These are phyloP conservation scores for Arenicola marina DNA, from an alignment of 2,888 invertebrate genomes.

Conservation along the genomic window DNA sequence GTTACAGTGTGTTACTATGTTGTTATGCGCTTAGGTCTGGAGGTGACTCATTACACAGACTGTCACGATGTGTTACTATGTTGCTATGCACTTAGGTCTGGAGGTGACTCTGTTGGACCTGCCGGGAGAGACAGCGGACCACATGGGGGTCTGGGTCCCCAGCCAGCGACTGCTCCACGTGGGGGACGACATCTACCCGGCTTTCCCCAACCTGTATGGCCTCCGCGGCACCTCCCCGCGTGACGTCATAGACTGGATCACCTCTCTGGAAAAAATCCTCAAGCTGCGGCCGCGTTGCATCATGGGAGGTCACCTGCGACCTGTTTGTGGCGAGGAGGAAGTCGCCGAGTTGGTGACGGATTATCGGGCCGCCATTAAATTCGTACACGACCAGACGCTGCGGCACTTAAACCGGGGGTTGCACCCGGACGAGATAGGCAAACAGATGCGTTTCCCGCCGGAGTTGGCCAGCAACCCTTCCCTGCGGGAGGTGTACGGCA, in stretches of 20 bases:
- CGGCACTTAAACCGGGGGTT: slow-evolving; percentile 44
- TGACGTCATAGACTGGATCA: slow-evolving; percentile 42
- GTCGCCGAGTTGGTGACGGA: slow-evolving; percentile 14
- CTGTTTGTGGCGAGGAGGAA: slow-evolving; percentile 37
- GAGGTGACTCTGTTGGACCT: slow-evolving; percentile 46
- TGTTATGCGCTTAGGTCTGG: slow-evolving; percentile 40
- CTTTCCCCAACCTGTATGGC: slow-evolving; percentile 54
- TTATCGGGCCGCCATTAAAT: slow-evolving; percentile 49
- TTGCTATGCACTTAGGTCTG: slow-evolving; percentile 40
- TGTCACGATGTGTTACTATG: not conserved
- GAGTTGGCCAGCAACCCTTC: slow-evolving; percentile 39
- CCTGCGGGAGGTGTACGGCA: slow-evolving; percentile 50
- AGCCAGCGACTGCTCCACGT: slow-evolving; percentile 41
- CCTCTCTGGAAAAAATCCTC: slow-evolving; percentile 46
- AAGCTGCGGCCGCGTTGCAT: slow-evolving; percentile 41
- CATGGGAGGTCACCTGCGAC: slow-evolving; percentile 50
- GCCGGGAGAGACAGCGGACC: slow-evolving; percentile 53
- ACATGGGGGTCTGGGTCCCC: slow-evolving; percentile 52
- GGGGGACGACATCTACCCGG: slow-evolving; percentile 49
- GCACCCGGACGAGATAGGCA: slow-evolving; percentile 48
- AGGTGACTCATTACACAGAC: too few species aligned
- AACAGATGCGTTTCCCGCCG: slow-evolving; percentile 38
- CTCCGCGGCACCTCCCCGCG: slow-evolving; percentile 47
- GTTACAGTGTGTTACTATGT: too few species aligned
- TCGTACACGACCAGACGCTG: slow-evolving; percentile 52